Percentiles rank a stretch among this genome's conserved stretches.
These are phyloP conservation scores for Zosterops lateralis DNA, from an alignment of 2,113 vertebrate genomes.

Conservation along the genomic window DNA sequence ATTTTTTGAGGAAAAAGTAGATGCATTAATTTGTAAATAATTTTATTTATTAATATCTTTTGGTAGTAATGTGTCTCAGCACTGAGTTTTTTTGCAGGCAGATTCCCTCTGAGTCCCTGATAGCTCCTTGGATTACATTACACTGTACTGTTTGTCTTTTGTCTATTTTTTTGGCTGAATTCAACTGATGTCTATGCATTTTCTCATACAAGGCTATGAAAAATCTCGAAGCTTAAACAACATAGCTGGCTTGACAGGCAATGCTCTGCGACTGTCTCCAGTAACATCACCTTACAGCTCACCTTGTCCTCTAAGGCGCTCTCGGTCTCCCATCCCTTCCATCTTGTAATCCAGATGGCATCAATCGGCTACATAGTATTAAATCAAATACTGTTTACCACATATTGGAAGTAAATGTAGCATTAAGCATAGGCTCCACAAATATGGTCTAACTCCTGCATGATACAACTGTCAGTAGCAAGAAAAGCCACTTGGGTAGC, in stretches of 20 bases:
- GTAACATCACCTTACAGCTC: conserved; percentile 93
- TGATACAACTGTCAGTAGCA: conserved; percentile 71
- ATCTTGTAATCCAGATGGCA: conserved; percentile 84
- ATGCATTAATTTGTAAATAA: neutral
- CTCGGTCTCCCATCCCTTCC: conserved; percentile 92
- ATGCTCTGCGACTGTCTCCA: conserved; percentile 90
- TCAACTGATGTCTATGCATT: conserved; percentile 87
- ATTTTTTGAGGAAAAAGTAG: neutral
- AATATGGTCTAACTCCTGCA: conserved; percentile 69
- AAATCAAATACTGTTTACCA: conserved; percentile 67
- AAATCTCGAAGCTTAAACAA: conserved; percentile 97
- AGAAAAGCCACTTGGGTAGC: conserved; percentile 67
- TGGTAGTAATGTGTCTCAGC: conserved; percentile 40
- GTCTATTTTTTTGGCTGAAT: conserved; percentile 80
- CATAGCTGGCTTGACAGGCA: conserved; percentile 91
- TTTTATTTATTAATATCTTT: conserved; percentile 2
- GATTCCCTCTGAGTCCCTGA: conserved; percentile 31
- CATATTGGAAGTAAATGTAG: conserved; percentile 69
- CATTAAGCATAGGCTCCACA: conserved; percentile 66
- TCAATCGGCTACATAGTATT: conserved; percentile 65
- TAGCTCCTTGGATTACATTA: conserved; percentile 69
- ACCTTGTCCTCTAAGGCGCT: conserved; percentile 90
- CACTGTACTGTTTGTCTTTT: conserved; percentile 84
- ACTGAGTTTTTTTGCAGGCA: conserved; percentile 61
- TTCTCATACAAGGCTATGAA: conserved; percentile 91